Percentiles rank a stretch among this genome's conserved stretches.
Evolutionary conservation across 2,888 invertebrate species (phyloP).

Genomic region (Agrochola macilenta): DNA sequence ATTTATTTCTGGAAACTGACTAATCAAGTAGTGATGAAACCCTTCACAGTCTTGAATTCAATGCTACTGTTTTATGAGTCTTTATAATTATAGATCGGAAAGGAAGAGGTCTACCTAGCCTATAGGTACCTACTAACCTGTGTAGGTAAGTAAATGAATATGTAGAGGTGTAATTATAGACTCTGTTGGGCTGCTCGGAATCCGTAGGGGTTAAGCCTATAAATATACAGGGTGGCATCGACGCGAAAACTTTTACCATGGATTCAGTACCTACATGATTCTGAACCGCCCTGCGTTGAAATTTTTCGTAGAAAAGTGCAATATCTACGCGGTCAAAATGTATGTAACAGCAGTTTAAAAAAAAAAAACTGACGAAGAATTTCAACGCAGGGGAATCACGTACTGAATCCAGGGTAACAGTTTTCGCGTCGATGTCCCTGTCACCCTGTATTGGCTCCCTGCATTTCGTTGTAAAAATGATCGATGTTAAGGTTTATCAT

Average conservation of each 20-base stretch:
- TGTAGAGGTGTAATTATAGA: slow-evolving; percentile 57
- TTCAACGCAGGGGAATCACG: too few species aligned
- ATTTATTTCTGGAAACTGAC: background rate
- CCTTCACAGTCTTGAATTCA: background rate
- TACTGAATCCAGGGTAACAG: too few species aligned
- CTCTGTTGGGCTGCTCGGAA: slow-evolving; percentile 37
- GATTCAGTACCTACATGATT: too few species aligned
- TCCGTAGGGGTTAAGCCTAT: slow-evolving; percentile 54
- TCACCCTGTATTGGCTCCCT: slow-evolving; percentile 37
- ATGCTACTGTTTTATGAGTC: slow-evolving; percentile 22
- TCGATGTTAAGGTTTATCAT: slow-evolving; percentile 14
- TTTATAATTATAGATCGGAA: slow-evolving; percentile 54
- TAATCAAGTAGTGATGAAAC: background rate
- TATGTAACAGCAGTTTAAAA: too few species aligned
- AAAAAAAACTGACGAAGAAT: too few species aligned
- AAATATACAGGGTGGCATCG: slow-evolving; percentile 36
- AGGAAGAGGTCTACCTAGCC: slow-evolving; percentile 12
- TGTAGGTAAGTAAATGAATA: slow-evolving; percentile 25
- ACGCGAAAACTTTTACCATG: too few species aligned
- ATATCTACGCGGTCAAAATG: too few species aligned
- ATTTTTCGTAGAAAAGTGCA: too few species aligned
- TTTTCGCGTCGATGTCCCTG: too few species aligned
- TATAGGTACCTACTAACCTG: slow-evolving; percentile 3
- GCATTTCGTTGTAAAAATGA: slow-evolving; percentile 34
- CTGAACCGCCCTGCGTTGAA: too few species aligned